Evolutionary conservation across 2,113 vertebrate species (phyloP).

Genomic region (Romanogobio albipinnatus): DNA sequence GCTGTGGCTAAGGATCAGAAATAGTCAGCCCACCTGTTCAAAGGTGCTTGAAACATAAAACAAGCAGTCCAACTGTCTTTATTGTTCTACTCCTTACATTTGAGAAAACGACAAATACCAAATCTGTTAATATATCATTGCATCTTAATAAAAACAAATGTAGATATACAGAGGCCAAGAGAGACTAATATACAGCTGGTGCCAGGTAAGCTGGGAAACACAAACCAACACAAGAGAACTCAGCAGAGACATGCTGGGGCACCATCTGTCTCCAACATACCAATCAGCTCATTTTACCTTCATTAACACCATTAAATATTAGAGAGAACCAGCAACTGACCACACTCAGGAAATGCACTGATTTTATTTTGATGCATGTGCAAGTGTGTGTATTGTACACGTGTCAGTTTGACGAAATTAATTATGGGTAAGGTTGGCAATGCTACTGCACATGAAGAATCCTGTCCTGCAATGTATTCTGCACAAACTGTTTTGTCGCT

Average conservation of each 20-base stretch:
- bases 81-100: background rate
- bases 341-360: background rate
- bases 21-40: conserved; percentile 30
- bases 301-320: conserved; percentile 36
- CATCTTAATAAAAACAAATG: background rate
- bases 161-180: background rate
- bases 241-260: conserved; percentile 55
- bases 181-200: background rate
- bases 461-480: conserved; percentile 30
- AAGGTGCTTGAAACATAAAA: conserved; percentile 13
- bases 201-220: conserved; percentile 32
- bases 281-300: conserved; percentile 45
- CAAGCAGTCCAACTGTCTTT: conserved; percentile 3
- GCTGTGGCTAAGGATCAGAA: conserved; percentile 31
- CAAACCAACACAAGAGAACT: conserved; percentile 46
- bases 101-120: background rate
- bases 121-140: background rate
- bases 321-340: background rate
- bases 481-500: conserved; percentile 45
- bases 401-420: background rate
- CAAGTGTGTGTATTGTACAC: background rate
- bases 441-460: conserved; percentile 15
- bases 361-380: background rate
- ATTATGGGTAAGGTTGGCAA: background rate
- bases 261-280: conserved; percentile 68